phyloP scores from a whole-genome alignment of 2,113 vertebrate species.

The Chauna torquata region DNA sequence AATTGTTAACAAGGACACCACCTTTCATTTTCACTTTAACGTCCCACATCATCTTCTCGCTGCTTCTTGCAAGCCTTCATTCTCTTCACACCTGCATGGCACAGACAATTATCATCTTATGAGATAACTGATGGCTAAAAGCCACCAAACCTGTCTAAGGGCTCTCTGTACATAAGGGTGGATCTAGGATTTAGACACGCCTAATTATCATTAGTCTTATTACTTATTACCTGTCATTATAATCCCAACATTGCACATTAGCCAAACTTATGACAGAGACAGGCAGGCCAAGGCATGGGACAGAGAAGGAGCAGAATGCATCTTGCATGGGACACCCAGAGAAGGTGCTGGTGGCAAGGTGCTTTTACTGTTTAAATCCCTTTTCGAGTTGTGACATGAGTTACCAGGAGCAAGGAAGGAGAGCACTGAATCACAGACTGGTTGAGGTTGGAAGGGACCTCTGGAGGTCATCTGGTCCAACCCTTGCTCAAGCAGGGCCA shows the following conservation, averaged over 20 bases:
- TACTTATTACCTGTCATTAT: neutral
- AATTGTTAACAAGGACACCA: neutral
- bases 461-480: too few species aligned
- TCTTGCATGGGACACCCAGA: neutral
- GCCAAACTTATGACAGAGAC: neutral
- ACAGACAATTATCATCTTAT: neutral
- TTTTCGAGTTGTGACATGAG: neutral
- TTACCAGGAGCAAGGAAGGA: neutral
- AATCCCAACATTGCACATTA: neutral
- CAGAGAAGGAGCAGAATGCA: neutral
- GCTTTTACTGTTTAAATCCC: neutral
- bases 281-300: neutral
- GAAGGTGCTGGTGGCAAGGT: neutral
- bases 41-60: neutral
- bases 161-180: neutral
- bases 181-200: conserved; percentile 13
- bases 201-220: neutral
- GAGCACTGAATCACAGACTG: too few species aligned
- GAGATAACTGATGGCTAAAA: neutral
- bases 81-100: neutral
- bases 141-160: neutral
- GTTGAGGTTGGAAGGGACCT: too few species aligned
- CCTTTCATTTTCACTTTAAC: neutral
- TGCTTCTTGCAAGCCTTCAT: neutral
- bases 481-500: too few species aligned